Conservation (phyloP, 2,888 invertebrate species). For the Cosmorhoe ocellata region DNA sequence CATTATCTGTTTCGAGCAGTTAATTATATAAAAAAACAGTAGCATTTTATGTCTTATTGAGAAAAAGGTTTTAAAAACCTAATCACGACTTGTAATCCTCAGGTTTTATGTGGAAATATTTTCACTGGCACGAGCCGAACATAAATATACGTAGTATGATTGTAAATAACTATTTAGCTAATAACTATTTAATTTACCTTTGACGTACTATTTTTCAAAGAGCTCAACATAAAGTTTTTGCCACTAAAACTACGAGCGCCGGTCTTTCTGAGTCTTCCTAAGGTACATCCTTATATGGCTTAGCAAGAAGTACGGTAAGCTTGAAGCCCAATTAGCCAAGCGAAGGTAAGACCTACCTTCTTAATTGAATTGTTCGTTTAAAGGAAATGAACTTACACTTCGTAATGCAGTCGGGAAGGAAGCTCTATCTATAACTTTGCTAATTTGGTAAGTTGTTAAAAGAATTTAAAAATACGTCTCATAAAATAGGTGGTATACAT, state of each 20-base stretch:
- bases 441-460: conserved; percentile 20
- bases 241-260: neutral
- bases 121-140: too few species aligned
- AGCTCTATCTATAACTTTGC: conserved; percentile 8
- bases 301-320: conserved; percentile 32
- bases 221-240: neutral
- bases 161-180: too few species aligned
- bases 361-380: conserved; percentile 36
- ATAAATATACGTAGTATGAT: too few species aligned
- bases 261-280: neutral
- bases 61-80: too few species aligned
- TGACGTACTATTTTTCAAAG: neutral
- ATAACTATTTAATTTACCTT: too few species aligned
- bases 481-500: too few species aligned
- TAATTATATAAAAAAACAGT: too few species aligned
- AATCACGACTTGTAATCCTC: too few species aligned
- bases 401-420: neutral
- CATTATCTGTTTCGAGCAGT: too few species aligned
- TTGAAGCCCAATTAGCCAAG: conserved; percentile 32
- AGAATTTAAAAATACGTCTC: too few species aligned
- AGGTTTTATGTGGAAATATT: too few species aligned
- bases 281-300: conserved; percentile 19
- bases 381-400: conserved; percentile 24
- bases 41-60: too few species aligned
- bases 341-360: conserved; percentile 28